Conservation (phyloP, 2,113 vertebrate species). For the Mixornis gularis region DNA sequence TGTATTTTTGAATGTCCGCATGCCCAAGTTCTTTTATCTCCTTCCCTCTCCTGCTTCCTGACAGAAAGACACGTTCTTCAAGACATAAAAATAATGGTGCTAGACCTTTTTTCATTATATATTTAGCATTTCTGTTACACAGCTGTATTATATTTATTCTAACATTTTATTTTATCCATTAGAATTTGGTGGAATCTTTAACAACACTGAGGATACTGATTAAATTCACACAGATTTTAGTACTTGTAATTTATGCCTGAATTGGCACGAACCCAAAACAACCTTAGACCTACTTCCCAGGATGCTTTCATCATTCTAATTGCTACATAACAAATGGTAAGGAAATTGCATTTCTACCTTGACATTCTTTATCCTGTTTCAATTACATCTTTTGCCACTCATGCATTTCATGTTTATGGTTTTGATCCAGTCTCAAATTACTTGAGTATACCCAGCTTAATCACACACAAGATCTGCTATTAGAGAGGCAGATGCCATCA, state of each 20-base stretch:
- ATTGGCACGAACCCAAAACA: not conserved
- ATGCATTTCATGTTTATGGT: not conserved
- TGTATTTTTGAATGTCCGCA: not conserved
- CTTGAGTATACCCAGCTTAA: not conserved
- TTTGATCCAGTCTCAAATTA: not conserved
- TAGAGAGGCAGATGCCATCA: not conserved
- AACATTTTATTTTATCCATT: not conserved
- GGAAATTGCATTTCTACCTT: not conserved
- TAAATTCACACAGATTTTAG: not conserved
- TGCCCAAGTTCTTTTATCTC: not conserved
- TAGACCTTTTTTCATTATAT: not conserved
- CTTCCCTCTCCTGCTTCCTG: not conserved
- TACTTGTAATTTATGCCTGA: not conserved
- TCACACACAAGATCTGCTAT: not conserved
- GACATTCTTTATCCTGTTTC: not conserved
- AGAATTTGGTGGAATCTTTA: not conserved
- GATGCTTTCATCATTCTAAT: not conserved
- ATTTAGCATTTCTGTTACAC: not conserved
- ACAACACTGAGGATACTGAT: not conserved
- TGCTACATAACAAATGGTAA: not conserved
- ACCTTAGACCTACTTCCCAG: not conserved
- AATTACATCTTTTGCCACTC: not conserved
- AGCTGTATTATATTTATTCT: not conserved
- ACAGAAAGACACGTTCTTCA: not conserved
- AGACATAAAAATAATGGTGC: not conserved